Evolutionary conservation across 2,113 vertebrate genomes (phyloP).

Genomic region (Clarias batrachus): DNA sequence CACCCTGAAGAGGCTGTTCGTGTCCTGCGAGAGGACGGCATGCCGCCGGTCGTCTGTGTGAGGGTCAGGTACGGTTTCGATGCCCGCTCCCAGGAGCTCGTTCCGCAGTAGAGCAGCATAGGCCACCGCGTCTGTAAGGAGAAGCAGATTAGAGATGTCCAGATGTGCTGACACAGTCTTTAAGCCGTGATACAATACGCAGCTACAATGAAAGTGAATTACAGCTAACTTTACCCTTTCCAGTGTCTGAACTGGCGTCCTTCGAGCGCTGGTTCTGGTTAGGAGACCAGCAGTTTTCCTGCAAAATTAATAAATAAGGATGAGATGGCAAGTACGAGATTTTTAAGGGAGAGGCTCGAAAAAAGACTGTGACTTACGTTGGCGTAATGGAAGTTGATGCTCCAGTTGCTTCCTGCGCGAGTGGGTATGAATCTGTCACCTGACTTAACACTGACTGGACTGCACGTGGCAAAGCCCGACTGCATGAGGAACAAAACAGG

Average conservation of each 20-base stretch:
- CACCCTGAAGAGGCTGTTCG: slow-evolving; percentile 76
- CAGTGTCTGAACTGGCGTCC: slow-evolving; percentile 73
- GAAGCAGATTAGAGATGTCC: neutral
- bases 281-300: slow-evolving; percentile 78
- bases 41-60: slow-evolving; percentile 73
- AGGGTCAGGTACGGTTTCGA: slow-evolving; percentile 72
- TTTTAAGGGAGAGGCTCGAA: neutral
- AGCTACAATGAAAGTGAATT: neutral
- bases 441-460: slow-evolving; percentile 71
- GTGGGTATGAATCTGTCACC: slow-evolving; percentile 79
- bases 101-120: slow-evolving; percentile 78
- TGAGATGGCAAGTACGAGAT: no score
- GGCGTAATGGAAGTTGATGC: slow-evolving; percentile 79
- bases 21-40: slow-evolving; percentile 67
- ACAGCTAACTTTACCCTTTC: slow-evolving; percentile 69
- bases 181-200: neutral
- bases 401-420: slow-evolving; percentile 80
- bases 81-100: slow-evolving; percentile 76
- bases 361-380: slow-evolving; percentile 64
- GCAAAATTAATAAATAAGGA: slow-evolving; percentile 17
- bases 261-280: slow-evolving; percentile 76
- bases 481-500: slow-evolving; percentile 40
- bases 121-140: slow-evolving; percentile 70
- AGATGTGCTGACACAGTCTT: neutral
- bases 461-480: slow-evolving; percentile 69